Evolutionary conservation across 2,797 vertebrate genomes (phyloP).

Genomic region (Gymnopithys bicolor): DNA sequence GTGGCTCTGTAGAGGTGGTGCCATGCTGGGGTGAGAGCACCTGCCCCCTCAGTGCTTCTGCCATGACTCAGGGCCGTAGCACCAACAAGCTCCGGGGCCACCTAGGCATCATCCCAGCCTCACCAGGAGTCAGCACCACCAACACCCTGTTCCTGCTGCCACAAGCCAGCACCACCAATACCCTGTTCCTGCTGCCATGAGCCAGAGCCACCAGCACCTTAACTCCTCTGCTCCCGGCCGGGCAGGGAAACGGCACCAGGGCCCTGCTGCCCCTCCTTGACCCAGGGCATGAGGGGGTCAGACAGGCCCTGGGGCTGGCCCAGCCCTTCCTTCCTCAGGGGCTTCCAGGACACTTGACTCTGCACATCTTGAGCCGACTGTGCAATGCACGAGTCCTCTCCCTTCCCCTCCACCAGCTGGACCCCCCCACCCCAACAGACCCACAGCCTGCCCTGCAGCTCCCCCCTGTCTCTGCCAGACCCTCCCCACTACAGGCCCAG

Average conservation of each 20-base stretch:
- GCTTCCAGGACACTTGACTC: neutral
- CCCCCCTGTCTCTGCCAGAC: fast-evolving
- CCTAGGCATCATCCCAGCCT: neutral
- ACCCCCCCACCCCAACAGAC: neutral
- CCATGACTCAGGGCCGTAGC: constrained; percentile 12
- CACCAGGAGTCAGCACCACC: neutral
- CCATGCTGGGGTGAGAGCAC: neutral
- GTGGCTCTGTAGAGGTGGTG: neutral
- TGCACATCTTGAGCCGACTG: neutral
- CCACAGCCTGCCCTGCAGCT: neutral
- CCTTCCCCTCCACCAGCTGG: neutral
- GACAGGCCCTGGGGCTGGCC: neutral
- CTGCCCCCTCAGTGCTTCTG: neutral
- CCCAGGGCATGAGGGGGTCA: neutral
- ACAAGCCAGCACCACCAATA: neutral
- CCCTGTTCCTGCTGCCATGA: constrained; percentile 43
- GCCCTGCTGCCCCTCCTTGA: neutral
- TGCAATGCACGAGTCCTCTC: fast-evolving
- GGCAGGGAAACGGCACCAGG: fast-evolving
- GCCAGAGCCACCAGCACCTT: neutral
- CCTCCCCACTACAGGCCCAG: neutral
- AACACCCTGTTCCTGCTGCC: constrained; percentile 57
- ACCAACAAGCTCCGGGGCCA: constrained; percentile 22
- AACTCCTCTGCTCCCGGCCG: neutral
- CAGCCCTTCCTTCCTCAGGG: neutral